Conservation (phyloP, 1,140 invertebrate genomes). For the Mya arenaria region DNA sequence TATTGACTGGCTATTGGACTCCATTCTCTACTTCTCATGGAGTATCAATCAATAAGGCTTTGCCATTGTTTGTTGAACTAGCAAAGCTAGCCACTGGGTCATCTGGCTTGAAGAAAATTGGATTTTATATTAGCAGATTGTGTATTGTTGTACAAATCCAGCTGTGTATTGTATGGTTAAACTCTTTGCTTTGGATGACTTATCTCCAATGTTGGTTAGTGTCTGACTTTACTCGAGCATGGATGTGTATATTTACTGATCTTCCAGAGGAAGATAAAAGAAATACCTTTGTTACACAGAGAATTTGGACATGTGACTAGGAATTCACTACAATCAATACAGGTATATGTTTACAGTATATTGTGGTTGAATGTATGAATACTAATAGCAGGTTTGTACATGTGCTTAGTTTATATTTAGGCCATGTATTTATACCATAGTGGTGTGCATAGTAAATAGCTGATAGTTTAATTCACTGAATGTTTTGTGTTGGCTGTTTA, state of each 20-base stretch:
- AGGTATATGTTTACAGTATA: slow-evolving; percentile 25
- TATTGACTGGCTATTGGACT: slow-evolving; percentile 38
- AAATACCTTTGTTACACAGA: slow-evolving; percentile 1
- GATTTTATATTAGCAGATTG: slow-evolving; percentile 19
- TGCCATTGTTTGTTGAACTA: slow-evolving; percentile 25
- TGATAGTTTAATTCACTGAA: too few species aligned
- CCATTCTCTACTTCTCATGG: slow-evolving; percentile 31
- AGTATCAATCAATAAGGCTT: slow-evolving; percentile 39
- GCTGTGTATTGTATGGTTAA: slow-evolving; percentile 45
- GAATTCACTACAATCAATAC: neutral
- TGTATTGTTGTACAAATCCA: slow-evolving; percentile 1
- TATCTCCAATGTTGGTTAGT: slow-evolving; percentile 27
- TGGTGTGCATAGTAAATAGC: too few species aligned
- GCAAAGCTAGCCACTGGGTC: slow-evolving; percentile 24
- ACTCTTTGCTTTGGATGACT: slow-evolving; percentile 47
- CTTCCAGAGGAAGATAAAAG: neutral
- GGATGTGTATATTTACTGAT: neutral
- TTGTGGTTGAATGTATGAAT: neutral
- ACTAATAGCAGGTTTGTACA: neutral
- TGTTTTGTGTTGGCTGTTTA: too few species aligned
- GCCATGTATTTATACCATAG: too few species aligned
- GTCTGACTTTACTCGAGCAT: neutral
- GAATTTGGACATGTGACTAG: slow-evolving; percentile 33
- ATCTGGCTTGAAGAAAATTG: slow-evolving; percentile 35
- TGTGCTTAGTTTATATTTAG: too few species aligned